These are phyloP conservation scores for Acholoe squamosa DNA, from an alignment of 2,888 invertebrate genomes.

Conservation along the genomic window DNA sequence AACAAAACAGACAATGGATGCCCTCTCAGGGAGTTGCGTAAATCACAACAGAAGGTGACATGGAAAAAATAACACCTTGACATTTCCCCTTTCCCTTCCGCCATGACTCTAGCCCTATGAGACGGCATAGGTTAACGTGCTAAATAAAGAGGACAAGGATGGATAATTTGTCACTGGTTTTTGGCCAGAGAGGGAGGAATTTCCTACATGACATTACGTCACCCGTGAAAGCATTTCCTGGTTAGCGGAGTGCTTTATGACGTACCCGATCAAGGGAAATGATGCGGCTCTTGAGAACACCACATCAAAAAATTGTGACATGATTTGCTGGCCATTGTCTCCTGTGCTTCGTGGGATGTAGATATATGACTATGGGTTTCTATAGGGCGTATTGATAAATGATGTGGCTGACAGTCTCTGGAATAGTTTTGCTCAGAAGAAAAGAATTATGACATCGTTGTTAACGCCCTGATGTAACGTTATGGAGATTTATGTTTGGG, in stretches of 20 bases:
- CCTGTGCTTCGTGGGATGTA: not conserved
- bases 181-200: not conserved
- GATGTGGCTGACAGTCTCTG: too few relatives aligned
- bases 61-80: not conserved
- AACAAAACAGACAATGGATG: not conserved
- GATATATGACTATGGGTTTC: not conserved
- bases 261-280: not conserved
- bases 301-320: constrained; percentile 33
- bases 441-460: too few relatives aligned
- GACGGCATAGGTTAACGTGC: not conserved
- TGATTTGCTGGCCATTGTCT: not conserved
- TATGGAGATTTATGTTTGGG: too few relatives aligned
- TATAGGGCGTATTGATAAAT: not conserved
- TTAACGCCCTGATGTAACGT: too few relatives aligned
- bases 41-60: constrained; percentile 25
- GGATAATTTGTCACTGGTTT: not conserved
- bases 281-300: not conserved
- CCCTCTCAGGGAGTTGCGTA: constrained; percentile 45
- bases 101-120: not conserved
- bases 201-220: constrained; percentile 20
- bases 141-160: not conserved
- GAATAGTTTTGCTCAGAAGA: too few relatives aligned
- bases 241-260: constrained; percentile 32
- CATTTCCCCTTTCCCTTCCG: not conserved
- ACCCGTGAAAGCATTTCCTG: constrained; percentile 10